Evolutionary conservation across 2,888 invertebrate genomes (phyloP).

Genomic region (Orchesellides sinensis): DNA sequence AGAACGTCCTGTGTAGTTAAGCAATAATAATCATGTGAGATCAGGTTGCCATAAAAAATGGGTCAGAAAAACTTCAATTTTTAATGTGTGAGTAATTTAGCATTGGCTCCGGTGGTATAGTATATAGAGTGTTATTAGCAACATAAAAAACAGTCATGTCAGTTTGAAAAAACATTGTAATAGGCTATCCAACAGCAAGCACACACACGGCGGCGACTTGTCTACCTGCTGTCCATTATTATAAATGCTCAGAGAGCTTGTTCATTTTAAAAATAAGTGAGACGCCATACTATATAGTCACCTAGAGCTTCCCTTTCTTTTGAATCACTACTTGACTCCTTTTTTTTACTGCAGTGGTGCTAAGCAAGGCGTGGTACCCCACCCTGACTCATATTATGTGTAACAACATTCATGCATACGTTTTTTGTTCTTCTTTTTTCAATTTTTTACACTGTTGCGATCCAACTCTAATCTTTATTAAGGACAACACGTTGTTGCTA

Average conservation of each 20-base stretch:
- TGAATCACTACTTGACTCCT: conserved; percentile 42
- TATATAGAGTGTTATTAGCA: conserved; percentile 47
- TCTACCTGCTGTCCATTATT: conserved; percentile 40
- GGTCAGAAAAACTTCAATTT: conserved; percentile 69
- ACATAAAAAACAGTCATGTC: conserved; percentile 14
- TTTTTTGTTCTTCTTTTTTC: conserved; percentile 18
- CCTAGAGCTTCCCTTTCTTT: conserved; percentile 59
- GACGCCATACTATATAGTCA: neutral
- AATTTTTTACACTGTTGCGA: conserved; percentile 39
- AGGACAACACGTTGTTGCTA: conserved; percentile 61
- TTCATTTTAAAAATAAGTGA: conserved; percentile 21
- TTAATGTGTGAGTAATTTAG: conserved; percentile 56
- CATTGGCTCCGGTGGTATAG: conserved; percentile 62
- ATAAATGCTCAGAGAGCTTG: conserved; percentile 40
- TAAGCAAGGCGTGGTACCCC: conserved; percentile 73
- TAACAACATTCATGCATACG: conserved; percentile 17
- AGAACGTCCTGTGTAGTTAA: conserved; percentile 25
- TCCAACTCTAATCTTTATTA: conserved; percentile 60
- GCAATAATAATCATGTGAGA: conserved; percentile 67
- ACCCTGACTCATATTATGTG: conserved; percentile 57
- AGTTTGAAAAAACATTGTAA: neutral
- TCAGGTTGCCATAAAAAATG: conserved; percentile 72
- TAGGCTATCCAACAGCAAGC: conserved; percentile 8
- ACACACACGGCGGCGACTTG: conserved; percentile 46
- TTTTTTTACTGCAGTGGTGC: conserved; percentile 48